Base-by-base conservation (phyloP, 1,140 invertebrate species). In the Temnothorax curvispinosus region DNA sequence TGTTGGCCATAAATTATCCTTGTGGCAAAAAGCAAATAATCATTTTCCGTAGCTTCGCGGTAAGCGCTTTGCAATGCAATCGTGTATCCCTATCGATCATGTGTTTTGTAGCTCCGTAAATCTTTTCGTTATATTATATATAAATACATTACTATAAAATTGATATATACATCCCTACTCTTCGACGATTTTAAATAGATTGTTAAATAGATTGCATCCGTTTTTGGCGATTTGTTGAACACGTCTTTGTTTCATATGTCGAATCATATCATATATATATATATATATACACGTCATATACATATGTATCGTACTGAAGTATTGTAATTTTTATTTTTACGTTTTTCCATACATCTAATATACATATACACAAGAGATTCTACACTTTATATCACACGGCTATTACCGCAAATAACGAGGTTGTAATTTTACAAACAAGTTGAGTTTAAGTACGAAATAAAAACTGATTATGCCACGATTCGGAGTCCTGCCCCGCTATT, bases 251-350 rank as follows among this genome's bases (percentile, higher is more conserved):
- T 67, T 35, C 21, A 54, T 75, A 86, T 27, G 56, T 5, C 41
- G 75, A 87, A 65, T 87, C 76, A 60, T 60, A 67, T 78, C 81
- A 71, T 78, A 18, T 64, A 81, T 6, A 47, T 27, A 47, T 11
- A 64, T 58, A 64, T 75, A 64, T 62, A 47, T 64, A 81, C 60
- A 86, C n/a, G 8, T 77, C 13, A 44, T 27, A 47, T 71, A 78
- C 15, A 64, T 58, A 64, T 75, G 60, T 62, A 47, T 64, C 60
- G 35, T 90, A 88, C 65, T 87, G 44, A 35, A 87, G 44, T 75
- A 89, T 91, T 88, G 35, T 89, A 91, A 89, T 58, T 74, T 91
- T 91, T 91, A 87, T 89, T 91, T 82, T 91, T 84, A 87, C 47
- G 69, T 50, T 86, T 88, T 88, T 87, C 50, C 89, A 44, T 90